Evolutionary conservation across 2,888 invertebrate genomes (phyloP), one percentile per base, ranked within the genome.

Genomic region (Troides aeacus): DNA sequence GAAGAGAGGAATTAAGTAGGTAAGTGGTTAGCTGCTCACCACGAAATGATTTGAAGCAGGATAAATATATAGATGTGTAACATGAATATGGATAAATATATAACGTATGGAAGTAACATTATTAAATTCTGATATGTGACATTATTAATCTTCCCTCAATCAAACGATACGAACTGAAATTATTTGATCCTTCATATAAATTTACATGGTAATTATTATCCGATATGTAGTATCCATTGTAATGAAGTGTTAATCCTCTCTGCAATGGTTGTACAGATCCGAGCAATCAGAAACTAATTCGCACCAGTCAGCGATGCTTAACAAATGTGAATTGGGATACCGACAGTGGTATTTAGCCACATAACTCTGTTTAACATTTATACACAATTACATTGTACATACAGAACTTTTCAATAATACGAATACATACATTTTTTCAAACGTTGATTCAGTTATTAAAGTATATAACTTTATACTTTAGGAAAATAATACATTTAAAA

Each of bases 181-280:
- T n/a, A 18, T 53, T 17, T 53, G n/a, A 17, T 53, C 5, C 53
- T 17, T 17, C 0, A 18, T 17, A 53, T n/a, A n/a, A n/a, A 10
- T 17, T 53, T 15, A 53, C 53, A 18, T 53, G 18, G n/a, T 18
- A 53, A n/a, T 58, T 42, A 65, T 65, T 65, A 65, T 65, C 23
- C 24, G 24, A 42, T 24, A 24, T 36, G 15, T 42, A 42, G n/a
- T 65, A 65, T 65, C 58, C 42, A 59, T 42, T 65, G 58, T 65
- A 58, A 65, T 65, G 58, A 42, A 42, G 65, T 65, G 65, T 58
- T 65, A 65, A 65, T 65, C 65, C 58, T 42, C 39, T 65, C 39
- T 8, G 65, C 42, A 59, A 65, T 65, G 46, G 58, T 65, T 65
- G 15, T 10, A 24, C n/a, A 24, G 58, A 65, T 39, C 65, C 58